These are phyloP conservation scores for Cacoxenus indagator DNA, from an alignment of 2,888 invertebrate genomes.

Conservation along the genomic window DNA sequence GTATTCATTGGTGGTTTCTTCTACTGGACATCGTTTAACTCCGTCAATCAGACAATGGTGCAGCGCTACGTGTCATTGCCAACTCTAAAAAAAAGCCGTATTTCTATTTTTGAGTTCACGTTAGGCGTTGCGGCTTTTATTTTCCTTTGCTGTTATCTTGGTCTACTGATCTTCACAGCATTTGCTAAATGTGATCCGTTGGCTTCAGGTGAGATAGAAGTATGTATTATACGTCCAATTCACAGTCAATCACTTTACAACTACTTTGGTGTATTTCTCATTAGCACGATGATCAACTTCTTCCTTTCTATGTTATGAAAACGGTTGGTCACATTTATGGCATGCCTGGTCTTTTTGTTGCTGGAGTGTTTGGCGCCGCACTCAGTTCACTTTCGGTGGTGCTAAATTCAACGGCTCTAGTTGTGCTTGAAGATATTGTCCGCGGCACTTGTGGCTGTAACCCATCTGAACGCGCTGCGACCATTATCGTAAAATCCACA, in stretches of 20 bases:
- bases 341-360: constrained; percentile 87
- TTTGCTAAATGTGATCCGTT: constrained; percentile 84
- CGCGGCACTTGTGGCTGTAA: constrained; percentile 78
- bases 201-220: constrained; percentile 81
- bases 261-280: neutral
- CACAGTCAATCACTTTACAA: neutral
- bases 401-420: constrained; percentile 84
- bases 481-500: constrained; percentile 76
- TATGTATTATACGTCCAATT: constrained; percentile 55
- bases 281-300: constrained; percentile 83
- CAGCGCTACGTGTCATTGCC: constrained; percentile 86
- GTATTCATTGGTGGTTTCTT: constrained; percentile 81
- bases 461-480: constrained; percentile 75
- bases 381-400: constrained; percentile 86
- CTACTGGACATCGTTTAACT: constrained; percentile 81
- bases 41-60: constrained; percentile 86
- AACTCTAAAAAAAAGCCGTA: constrained; percentile 77
- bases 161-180: constrained; percentile 81
- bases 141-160: constrained; percentile 78
- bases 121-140: constrained; percentile 77
- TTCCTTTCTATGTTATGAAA: constrained; percentile 89
- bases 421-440: constrained; percentile 83
- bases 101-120: constrained; percentile 77
- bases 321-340: constrained; percentile 83
- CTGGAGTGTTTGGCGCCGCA: constrained; percentile 92